Evolutionary conservation across 2,797 vertebrate genomes (phyloP).

Genomic region (Myripristis murdjan): DNA sequence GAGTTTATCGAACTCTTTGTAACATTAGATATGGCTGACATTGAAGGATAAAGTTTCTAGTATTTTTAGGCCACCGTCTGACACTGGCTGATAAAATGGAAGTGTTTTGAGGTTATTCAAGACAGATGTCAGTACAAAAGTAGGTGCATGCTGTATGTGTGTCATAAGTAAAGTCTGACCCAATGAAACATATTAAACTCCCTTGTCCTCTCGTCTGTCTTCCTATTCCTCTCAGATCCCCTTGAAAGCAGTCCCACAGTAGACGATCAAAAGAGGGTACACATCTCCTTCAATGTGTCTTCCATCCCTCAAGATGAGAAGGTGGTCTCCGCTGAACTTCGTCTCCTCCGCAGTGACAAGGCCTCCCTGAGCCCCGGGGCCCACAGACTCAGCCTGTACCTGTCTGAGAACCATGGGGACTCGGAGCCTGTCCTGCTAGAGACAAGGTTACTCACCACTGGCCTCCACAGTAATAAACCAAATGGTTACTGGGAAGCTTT

Average conservation of each 20-base stretch:
- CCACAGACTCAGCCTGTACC: constrained; percentile 84
- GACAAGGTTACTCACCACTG: constrained; percentile 73
- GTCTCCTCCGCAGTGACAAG: constrained; percentile 74
- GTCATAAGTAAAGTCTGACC: not conserved
- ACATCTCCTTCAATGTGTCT: constrained; percentile 88
- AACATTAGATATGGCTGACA: constrained; percentile 11
- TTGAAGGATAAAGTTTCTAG: constrained; percentile 1
- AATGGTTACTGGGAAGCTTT: constrained; percentile 86
- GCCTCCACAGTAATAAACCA: constrained; percentile 38
- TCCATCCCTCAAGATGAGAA: constrained; percentile 87
- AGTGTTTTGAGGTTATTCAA: constrained; percentile 1
- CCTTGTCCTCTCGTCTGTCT: constrained; percentile 17
- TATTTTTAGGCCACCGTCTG: not conserved
- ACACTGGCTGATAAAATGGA: constrained; percentile 8
- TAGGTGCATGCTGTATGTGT: not conserved
- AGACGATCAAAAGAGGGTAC: constrained; percentile 65
- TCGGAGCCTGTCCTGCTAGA: constrained; percentile 79
- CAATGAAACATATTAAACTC: constrained; percentile 16
- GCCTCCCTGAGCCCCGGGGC: constrained; percentile 53
- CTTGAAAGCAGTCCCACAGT: constrained; percentile 39
- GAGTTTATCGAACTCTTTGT: constrained; percentile 20
- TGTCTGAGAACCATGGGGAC: constrained; percentile 66
- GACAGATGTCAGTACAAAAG: not conserved
- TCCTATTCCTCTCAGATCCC: constrained; percentile 45
- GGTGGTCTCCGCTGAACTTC: constrained; percentile 88